These are phyloP conservation scores for Microtus richardsoni DNA, from an alignment of 2,113 vertebrate genomes.

Conservation along the genomic window DNA sequence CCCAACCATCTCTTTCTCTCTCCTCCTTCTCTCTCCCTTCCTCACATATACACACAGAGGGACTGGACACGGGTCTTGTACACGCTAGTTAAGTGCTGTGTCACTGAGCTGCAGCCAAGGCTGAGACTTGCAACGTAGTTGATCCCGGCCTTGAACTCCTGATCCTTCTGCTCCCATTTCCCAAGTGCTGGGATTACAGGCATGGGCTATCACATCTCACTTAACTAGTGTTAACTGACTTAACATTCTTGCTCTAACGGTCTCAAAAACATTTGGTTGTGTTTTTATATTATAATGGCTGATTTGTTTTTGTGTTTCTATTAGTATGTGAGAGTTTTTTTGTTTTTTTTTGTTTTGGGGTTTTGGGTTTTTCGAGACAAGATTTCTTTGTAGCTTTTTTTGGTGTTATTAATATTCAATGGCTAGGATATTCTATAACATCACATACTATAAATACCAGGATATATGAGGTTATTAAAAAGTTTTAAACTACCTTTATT, in stretches of 20 bases:
- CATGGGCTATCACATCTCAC: neutral
- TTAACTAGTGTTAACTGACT: neutral
- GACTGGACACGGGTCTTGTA: neutral
- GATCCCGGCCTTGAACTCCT: neutral
- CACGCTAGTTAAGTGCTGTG: neutral
- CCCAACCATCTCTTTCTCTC: neutral
- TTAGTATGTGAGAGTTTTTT: neutral
- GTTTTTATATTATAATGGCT: neutral
- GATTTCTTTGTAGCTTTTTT: no score
- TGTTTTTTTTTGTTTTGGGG: no score
- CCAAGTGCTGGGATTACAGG: neutral
- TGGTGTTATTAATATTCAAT: no score
- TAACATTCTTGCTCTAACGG: neutral
- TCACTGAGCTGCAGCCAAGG: neutral
- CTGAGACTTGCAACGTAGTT: neutral
- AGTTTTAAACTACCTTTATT: neutral
- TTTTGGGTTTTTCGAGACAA: neutral
- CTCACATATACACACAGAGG: no score
- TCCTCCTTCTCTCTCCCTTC: no score
- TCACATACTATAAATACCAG: no score
- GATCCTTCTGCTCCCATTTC: neutral
- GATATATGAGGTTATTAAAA: neutral
- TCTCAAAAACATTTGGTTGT: conserved; percentile 6
- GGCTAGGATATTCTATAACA: no score
- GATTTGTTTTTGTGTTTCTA: conserved; percentile 24